These are phyloP conservation scores for Ecliptopera silaceata DNA, from an alignment of 2,888 invertebrate genomes.

Conservation along the genomic window DNA sequence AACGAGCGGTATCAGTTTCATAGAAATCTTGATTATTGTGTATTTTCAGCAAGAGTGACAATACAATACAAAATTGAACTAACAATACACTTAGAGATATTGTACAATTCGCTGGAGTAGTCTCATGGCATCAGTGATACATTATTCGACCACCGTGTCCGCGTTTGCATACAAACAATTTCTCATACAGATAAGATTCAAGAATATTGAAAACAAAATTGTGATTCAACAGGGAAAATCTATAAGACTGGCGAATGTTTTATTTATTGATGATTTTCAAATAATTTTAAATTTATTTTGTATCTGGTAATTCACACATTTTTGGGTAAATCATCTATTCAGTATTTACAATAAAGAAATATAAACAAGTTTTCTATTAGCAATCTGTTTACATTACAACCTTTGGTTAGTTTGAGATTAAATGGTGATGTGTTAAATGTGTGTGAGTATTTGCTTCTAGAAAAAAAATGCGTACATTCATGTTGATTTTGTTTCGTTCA, in stretches of 20 bases:
- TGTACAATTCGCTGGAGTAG: slow-evolving; percentile 46
- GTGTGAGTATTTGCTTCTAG: too few species aligned
- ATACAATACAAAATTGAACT: slow-evolving; percentile 37
- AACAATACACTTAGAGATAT: slow-evolving; percentile 48
- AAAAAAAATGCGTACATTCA: too few species aligned
- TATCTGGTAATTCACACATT: too few species aligned
- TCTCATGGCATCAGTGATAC: slow-evolving; percentile 56
- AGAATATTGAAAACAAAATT: slow-evolving; percentile 16
- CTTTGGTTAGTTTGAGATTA: too few species aligned
- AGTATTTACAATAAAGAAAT: too few species aligned
- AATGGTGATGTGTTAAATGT: too few species aligned
- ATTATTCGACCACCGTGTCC: slow-evolving; percentile 57
- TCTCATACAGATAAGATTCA: slow-evolving; percentile 55
- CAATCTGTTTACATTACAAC: too few species aligned
- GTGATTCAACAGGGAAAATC: not conserved
- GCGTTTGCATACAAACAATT: slow-evolving; percentile 62
- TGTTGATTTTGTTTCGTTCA: too few species aligned
- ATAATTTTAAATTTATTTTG: too few species aligned
- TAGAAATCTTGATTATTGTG: not conserved
- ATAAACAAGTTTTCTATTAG: too few species aligned
- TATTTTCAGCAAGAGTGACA: slow-evolving; percentile 2
- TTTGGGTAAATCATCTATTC: too few species aligned
- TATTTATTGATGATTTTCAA: not conserved
- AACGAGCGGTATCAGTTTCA: too few species aligned
- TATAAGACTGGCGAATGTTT: not conserved